A percentile compares a stretch with the other conserved stretches of the same genome.
Evolutionary conservation across 2,797 vertebrate species (phyloP).

Genomic region (Sebastes flavidus): DNA sequence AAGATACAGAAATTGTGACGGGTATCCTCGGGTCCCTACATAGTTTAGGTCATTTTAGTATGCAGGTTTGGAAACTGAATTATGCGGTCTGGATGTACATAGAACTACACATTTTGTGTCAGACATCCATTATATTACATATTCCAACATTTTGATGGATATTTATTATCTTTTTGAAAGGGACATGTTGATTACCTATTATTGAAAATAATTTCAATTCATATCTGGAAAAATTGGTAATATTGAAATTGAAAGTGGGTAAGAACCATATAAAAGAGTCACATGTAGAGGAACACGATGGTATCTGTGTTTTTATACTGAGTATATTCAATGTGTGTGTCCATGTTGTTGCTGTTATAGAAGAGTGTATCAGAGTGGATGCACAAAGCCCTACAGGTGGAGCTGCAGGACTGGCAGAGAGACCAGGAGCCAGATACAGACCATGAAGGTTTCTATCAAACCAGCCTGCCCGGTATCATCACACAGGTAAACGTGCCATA

Average conservation of each 20-base stretch:
- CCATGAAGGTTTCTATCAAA: conserved; percentile 92
- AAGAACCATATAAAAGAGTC: neutral
- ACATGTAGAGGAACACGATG: neutral
- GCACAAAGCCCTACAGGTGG: conserved; percentile 92
- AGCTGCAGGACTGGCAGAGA: conserved; percentile 92
- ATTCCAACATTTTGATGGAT: neutral
- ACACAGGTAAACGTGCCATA: conserved; percentile 84
- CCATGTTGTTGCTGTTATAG: conserved; percentile 74
- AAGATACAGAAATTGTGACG: neutral
- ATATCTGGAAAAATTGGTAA: neutral
- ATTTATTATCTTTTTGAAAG: neutral
- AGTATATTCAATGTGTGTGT: neutral
- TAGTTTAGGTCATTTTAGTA: neutral
- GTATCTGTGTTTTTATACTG: neutral
- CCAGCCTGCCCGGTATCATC: conserved; percentile 90
- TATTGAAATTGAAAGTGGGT: neutral
- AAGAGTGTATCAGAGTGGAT: conserved; percentile 93
- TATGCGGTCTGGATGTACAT: neutral
- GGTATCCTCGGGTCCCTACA: neutral
- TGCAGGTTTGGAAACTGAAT: neutral
- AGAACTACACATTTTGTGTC: neutral
- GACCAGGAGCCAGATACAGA: conserved; percentile 93
- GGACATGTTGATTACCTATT: neutral
- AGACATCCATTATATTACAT: neutral
- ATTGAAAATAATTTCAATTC: neutral